Evolutionary conservation across 2,888 invertebrate genomes (phyloP), one percentile per base, ranked within the genome.

Genomic region (Cyclophora punctaria): DNA sequence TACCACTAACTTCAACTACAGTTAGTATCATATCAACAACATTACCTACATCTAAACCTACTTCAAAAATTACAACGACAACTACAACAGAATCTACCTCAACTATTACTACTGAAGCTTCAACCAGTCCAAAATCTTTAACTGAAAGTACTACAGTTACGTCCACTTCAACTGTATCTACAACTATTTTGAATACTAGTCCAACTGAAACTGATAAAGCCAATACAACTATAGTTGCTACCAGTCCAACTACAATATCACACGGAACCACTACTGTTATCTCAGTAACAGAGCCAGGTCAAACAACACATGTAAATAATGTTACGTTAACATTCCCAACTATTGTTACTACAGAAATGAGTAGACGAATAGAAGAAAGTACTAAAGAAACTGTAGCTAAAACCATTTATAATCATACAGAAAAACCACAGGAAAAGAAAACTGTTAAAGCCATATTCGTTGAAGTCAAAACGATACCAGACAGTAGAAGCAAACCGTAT

Each of bases 391-490:
- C 46, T 5, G 48, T 55, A 6, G 57, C 50, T 43, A 61, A 62
- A 50, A 58, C 66, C 44, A 60, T 67, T 47, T 64, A 69, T 44
- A 74, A 70, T 49, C 67, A 57, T 62, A 75, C 74, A 46, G 71
- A 70, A 59, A 51, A 62, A 33, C 60, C 67, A 35, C 49, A 58
- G 35, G 62, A 64, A 55, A 64, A 56, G 45, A 51, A 46, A 5
- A 47, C 41, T 45, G 45, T 51, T 20, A 51, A 58, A 41, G 57
- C 58, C 48, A 52, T 49, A 45, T 51, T 59, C 41, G 55, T 52
- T 35, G 51, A 50, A 47, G 51, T 56, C 33, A 48, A 53, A 43
- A 58, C 51, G 7, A 55, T 55, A 33, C 62, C 59, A 53, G 51
- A 58, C 3, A 57, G 51, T 44, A 51, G 52, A 52, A 47, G 50